phyloP scores from a whole-genome alignment of 2,888 invertebrate genomes.

The Trichopoda pennipes region DNA sequence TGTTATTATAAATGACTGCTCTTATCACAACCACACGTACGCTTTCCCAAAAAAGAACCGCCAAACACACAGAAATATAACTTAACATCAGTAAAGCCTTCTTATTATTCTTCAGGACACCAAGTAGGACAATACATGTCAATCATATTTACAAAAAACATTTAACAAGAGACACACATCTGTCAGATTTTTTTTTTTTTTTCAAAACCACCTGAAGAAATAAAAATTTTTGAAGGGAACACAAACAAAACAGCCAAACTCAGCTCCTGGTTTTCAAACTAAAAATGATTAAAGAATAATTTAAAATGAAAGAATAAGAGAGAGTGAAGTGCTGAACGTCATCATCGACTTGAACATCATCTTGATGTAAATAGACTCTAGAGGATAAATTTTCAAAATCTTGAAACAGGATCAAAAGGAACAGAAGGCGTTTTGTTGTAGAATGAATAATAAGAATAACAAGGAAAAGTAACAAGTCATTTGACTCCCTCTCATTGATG shows the following conservation, averaged over 20 bases:
- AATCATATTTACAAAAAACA: slow-evolving; percentile 28
- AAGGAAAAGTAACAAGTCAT: slow-evolving; percentile 43
- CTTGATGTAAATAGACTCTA: slow-evolving; percentile 13
- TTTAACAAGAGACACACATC: slow-evolving; percentile 31
- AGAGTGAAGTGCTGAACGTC: neutral
- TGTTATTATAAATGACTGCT: slow-evolving; percentile 32
- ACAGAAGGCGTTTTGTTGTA: slow-evolving; percentile 49
- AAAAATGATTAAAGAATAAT: slow-evolving; percentile 34
- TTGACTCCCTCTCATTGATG: neutral
- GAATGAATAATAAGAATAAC: slow-evolving; percentile 11
- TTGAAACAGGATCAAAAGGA: neutral
- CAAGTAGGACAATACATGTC: slow-evolving; percentile 35
- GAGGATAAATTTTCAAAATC: slow-evolving; percentile 9
- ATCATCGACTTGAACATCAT: slow-evolving; percentile 7
- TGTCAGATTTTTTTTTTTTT: slow-evolving; percentile 49
- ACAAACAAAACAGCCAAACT: slow-evolving; percentile 11
- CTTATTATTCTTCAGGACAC: neutral
- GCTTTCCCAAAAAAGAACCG: neutral
- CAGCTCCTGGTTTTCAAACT: neutral
- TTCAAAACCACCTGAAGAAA: slow-evolving; percentile 5
- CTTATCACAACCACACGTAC: neutral
- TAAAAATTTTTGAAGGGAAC: slow-evolving; percentile 11
- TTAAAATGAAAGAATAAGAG: slow-evolving; percentile 3
- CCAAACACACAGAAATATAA: neutral
- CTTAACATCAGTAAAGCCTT: slow-evolving; percentile 39